phyloP scores from a whole-genome alignment of 2,113 vertebrate species.

The Dissostichus mawsoni region DNA sequence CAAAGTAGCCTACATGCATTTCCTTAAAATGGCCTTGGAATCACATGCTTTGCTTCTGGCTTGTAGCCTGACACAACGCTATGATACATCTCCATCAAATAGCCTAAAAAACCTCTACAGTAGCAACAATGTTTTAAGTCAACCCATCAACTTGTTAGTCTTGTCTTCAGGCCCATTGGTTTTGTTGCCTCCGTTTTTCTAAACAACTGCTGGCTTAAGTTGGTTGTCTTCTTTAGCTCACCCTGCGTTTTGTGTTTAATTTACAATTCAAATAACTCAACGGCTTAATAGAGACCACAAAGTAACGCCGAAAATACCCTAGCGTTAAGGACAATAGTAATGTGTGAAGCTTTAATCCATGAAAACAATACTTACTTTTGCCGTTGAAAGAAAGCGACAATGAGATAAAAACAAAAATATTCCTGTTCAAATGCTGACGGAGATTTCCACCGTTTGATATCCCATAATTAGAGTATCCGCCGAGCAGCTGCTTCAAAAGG shows the following conservation, averaged over 20 bases:
- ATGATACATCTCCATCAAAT: neutral
- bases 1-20: slow-evolving; percentile 12
- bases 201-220: neutral
- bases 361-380: slow-evolving; percentile 55
- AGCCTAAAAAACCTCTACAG: neutral
- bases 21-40: neutral
- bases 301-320: neutral
- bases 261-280: neutral
- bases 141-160: neutral
- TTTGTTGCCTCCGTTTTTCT: neutral
- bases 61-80: neutral
- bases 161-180: too few relatives aligned
- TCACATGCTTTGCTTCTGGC: slow-evolving; percentile 43
- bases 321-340: fast-evolving
- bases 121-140: neutral
- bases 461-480: slow-evolving; percentile 21
- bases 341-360: neutral
- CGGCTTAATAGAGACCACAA: neutral
- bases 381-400: neutral
- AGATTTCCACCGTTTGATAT: slow-evolving; percentile 24
- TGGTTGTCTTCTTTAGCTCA: neutral
- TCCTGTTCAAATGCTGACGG: slow-evolving; percentile 15
- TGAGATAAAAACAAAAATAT: neutral
- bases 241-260: neutral
- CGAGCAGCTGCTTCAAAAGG: slow-evolving; percentile 28